Evolutionary conservation across 2,797 vertebrate species (phyloP).

Genomic region (Pogoniulus pusillus): DNA sequence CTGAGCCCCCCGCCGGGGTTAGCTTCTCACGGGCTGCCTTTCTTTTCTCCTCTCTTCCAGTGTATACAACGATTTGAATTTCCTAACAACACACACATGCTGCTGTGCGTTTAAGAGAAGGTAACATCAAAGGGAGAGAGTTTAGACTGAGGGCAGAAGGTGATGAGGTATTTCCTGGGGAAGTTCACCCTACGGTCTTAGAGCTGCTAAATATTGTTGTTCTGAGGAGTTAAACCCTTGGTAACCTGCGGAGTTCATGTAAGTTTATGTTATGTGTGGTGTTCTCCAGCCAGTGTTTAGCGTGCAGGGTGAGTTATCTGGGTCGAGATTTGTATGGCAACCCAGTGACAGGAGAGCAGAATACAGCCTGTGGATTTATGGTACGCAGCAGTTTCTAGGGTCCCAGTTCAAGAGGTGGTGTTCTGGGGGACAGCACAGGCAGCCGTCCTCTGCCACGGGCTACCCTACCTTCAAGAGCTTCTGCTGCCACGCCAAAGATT

Average conservation of each 20-base stretch:
- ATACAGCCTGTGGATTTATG: background rate
- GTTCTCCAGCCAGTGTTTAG: conserved; percentile 2
- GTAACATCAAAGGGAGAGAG: conserved; percentile 28
- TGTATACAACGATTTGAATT: conserved; percentile 17
- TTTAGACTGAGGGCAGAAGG: conserved; percentile 32
- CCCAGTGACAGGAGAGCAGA: background rate
- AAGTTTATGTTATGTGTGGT: background rate
- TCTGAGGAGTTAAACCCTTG: background rate
- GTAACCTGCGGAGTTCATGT: background rate
- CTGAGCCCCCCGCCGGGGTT: background rate
- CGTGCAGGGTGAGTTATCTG: background rate
- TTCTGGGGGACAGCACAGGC: background rate
- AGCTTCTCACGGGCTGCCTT: background rate
- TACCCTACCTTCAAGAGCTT: background rate
- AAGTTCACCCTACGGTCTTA: background rate
- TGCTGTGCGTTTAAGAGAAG: background rate
- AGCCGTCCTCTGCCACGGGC: fast-evolving
- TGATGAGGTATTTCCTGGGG: conserved; percentile 47
- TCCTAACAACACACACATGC: conserved; percentile 7
- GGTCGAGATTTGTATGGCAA: background rate
- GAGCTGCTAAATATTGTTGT: background rate
- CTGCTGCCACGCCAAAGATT: background rate
- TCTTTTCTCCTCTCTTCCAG: conserved; percentile 16
- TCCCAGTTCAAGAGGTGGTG: background rate
- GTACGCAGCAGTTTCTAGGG: background rate